phyloP scores from a whole-genome alignment of 2,113 vertebrate species.

The Tympanuchus pallidicinctus region DNA sequence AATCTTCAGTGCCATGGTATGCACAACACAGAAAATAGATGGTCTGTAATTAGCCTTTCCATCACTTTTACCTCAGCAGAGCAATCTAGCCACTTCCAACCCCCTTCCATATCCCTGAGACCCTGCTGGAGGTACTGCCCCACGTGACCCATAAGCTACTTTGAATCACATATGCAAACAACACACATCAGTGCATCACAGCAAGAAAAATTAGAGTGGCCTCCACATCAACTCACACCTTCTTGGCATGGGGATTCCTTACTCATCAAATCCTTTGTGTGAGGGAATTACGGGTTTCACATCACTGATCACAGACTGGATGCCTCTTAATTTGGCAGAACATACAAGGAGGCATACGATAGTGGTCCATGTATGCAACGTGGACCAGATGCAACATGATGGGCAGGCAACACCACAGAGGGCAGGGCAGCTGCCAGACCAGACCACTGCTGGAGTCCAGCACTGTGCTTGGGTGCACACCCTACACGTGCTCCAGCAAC shows the following conservation, averaged over 20 bases:
- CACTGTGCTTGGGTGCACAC: no score
- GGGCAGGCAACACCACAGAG: accelerated
- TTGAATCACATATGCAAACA: neutral
- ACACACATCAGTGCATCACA: neutral
- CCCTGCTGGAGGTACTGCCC: accelerated
- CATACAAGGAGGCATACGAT: accelerated
- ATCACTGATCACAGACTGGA: accelerated
- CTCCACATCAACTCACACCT: no score
- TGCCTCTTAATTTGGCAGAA: neutral
- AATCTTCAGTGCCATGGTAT: neutral
- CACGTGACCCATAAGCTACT: accelerated
- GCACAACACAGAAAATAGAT: neutral
- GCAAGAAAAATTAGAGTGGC: neutral
- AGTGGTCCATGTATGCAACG: accelerated
- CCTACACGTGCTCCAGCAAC: accelerated
- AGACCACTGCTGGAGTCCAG: neutral
- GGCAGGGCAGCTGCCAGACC: accelerated
- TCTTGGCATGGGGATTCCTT: neutral
- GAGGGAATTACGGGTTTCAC: neutral
- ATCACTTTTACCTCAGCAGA: neutral
- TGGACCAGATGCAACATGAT: neutral
- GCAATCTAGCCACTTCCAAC: neutral
- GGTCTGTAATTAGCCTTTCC: neutral
- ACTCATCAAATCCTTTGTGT: neutral
- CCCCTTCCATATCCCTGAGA: accelerated